These are phyloP conservation scores for Capromys pilorides DNA, from an alignment of 2,797 vertebrate species.

Conservation along the genomic window DNA sequence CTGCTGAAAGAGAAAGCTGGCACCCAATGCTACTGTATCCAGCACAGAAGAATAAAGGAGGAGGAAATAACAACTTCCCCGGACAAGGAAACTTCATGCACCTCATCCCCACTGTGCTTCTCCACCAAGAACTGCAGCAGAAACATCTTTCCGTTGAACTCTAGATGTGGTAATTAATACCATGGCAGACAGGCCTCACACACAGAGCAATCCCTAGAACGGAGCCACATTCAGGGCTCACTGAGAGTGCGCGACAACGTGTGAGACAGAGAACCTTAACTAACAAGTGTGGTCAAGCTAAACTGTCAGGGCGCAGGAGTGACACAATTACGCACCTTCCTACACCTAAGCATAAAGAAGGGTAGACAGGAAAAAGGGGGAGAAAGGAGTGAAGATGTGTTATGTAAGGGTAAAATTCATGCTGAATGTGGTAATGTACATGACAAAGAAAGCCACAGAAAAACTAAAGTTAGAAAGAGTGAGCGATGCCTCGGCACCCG, in stretches of 20 bases:
- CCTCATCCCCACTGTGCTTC: neutral
- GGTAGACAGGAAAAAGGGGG: neutral
- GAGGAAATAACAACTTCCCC: neutral
- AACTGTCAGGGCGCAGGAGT: neutral
- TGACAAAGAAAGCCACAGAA: neutral
- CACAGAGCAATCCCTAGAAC: neutral
- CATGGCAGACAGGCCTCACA: neutral
- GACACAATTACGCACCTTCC: neutral
- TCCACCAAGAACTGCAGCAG: neutral
- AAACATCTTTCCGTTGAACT: neutral
- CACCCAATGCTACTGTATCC: neutral
- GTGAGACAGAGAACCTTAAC: neutral
- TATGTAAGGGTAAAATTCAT: too few relatives aligned
- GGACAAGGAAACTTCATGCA: neutral
- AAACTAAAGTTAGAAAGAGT: neutral
- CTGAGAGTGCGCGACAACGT: too few relatives aligned
- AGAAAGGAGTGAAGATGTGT: neutral
- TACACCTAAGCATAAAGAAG: neutral
- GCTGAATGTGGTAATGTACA: neutral
- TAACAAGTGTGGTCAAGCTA: neutral
- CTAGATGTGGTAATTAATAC: neutral
- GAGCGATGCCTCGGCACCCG: too few relatives aligned
- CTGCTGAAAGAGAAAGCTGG: neutral
- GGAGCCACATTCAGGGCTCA: neutral
- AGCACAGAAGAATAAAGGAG: neutral